phyloP scores from a whole-genome alignment of 2,888 invertebrate genomes.

The Brenthis ino region DNA sequence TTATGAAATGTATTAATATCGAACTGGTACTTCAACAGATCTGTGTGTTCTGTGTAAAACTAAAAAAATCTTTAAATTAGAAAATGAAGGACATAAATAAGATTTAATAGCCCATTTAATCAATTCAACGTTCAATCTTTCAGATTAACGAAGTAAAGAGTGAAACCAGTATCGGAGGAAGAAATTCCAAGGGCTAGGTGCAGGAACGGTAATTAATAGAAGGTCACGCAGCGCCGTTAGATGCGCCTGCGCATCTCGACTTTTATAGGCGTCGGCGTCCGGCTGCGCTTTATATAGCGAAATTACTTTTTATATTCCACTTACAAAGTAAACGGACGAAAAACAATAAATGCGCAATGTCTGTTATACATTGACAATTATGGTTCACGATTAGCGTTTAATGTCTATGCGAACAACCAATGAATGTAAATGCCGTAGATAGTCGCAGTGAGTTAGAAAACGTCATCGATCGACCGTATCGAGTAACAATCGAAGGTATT shows the following conservation, averaged over 20 bases:
- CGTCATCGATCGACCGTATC: slow-evolving; percentile 21
- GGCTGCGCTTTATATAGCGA: slow-evolving; percentile 49
- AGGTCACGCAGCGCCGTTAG: slow-evolving; percentile 72
- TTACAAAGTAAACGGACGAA: slow-evolving; percentile 5
- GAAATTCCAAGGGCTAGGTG: slow-evolving; percentile 54
- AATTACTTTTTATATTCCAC: slow-evolving; percentile 36
- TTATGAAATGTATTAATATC: too few species aligned
- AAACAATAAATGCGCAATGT: slow-evolving; percentile 14
- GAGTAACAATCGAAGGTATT: slow-evolving; percentile 28
- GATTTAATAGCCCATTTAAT: slow-evolving; percentile 9
- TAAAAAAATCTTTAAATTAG: too few species aligned
- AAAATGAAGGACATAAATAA: slow-evolving; percentile 3
- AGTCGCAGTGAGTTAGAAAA: slow-evolving; percentile 13
- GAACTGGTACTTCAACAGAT: too few species aligned
- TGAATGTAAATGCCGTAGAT: slow-evolving; percentile 2
- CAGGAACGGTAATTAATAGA: slow-evolving; percentile 78
- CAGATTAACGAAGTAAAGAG: slow-evolving; percentile 33
- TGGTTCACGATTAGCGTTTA: neutral
- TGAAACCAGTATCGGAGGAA: slow-evolving; percentile 43
- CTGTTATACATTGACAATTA: slow-evolving; percentile 15
- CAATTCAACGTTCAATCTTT: slow-evolving; percentile 2
- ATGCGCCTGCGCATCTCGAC: slow-evolving; percentile 68
- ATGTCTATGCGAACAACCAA: neutral
- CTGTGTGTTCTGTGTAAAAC: too few species aligned
- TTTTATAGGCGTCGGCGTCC: slow-evolving; percentile 65